Percentiles rank a stretch among this genome's conserved stretches.
Evolutionary conservation across 1,140 invertebrate genomes (phyloP).

Genomic region (Andrena cerasifolii): DNA sequence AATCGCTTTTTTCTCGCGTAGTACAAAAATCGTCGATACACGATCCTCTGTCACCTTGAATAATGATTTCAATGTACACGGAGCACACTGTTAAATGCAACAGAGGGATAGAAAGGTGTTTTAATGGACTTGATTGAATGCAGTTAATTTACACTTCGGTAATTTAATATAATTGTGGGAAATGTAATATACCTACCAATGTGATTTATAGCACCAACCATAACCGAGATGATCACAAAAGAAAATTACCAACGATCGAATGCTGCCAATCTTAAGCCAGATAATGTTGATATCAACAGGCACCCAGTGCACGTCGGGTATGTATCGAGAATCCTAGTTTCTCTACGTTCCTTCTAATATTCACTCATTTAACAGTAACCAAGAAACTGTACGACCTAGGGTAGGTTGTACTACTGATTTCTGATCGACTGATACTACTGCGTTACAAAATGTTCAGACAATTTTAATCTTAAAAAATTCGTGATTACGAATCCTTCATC

Average conservation of each 20-base stretch:
- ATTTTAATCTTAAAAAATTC: too few species aligned
- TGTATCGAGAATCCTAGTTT: constrained; percentile 71
- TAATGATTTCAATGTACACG: not conserved
- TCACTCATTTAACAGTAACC: not conserved
- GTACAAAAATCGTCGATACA: not conserved
- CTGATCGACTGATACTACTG: not conserved
- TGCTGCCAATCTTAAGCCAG: constrained; percentile 86
- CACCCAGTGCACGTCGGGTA: constrained; percentile 94
- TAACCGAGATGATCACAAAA: constrained; percentile 81
- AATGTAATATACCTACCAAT: not conserved
- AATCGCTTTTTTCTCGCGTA: not conserved
- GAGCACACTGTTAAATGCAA: too few species aligned
- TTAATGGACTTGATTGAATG: too few species aligned
- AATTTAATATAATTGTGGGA: not conserved
- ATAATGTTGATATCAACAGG: constrained; percentile 94
- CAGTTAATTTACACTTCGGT: too few species aligned
- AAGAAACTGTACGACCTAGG: constrained; percentile 4
- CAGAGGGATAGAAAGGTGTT: not conserved
- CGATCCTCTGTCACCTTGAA: not conserved
- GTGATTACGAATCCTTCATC: too few species aligned
- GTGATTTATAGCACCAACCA: constrained; percentile 74
- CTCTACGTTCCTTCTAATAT: not conserved
- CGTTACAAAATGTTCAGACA: not conserved
- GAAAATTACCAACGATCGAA: constrained; percentile 81
- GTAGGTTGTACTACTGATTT: constrained; percentile 35